A percentile compares a stretch with the other conserved stretches of the same genome.
Evolutionary conservation across 64 coral and sea anemone genomes (phyloP).

Genomic region (Actinia tenebrosa): DNA sequence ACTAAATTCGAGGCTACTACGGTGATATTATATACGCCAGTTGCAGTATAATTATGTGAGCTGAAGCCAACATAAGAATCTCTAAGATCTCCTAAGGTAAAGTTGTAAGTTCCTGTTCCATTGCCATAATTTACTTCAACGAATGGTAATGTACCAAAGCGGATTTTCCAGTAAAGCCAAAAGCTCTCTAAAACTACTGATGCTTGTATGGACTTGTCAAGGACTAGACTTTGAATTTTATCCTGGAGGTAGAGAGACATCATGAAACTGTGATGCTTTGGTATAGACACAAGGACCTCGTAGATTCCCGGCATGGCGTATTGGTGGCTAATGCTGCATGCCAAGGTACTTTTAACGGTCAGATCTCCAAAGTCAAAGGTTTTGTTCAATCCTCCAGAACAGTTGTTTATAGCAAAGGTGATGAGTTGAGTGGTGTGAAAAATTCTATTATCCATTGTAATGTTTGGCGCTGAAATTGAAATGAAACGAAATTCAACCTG

Average conservation of each 20-base stretch:
- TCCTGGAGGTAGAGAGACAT: constrained; percentile 4
- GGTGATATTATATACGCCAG: background rate
- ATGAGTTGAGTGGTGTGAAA: background rate
- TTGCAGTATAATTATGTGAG: background rate
- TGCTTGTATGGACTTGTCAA: background rate
- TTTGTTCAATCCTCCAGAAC: background rate
- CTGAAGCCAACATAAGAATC: background rate
- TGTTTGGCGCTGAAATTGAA: background rate
- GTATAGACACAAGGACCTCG: background rate
- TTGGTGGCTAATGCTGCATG: background rate
- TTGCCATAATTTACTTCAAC: background rate
- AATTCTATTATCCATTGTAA: background rate
- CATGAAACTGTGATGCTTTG: background rate
- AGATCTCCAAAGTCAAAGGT: constrained; percentile 4
- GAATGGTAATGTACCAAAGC: background rate
- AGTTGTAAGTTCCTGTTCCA: background rate
- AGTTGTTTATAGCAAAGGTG: background rate
- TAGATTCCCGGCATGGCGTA: background rate
- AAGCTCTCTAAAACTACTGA: background rate
- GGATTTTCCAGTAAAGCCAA: constrained; percentile 8
- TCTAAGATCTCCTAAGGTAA: background rate
- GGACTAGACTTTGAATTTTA: background rate
- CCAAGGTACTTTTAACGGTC: background rate
- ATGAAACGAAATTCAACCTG: background rate
- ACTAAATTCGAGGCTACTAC: background rate